phyloP scores from a whole-genome alignment of 1,140 invertebrate species.

The Pseudomyrmex flavicornis region DNA sequence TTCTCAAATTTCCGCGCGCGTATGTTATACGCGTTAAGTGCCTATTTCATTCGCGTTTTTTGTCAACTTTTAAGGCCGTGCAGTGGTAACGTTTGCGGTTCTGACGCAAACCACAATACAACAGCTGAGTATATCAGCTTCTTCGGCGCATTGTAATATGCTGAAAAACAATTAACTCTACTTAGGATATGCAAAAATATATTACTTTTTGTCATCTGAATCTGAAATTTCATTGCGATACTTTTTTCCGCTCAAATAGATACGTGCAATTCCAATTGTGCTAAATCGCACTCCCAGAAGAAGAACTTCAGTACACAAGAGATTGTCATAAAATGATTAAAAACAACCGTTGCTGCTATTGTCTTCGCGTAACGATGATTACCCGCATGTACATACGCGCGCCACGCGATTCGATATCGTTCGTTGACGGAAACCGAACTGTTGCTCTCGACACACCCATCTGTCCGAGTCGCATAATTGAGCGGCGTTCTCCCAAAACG shows the following conservation, averaged over 20 bases:
- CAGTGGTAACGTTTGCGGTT: slow-evolving; percentile 26
- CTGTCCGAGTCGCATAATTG: slow-evolving; percentile 52
- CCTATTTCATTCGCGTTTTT: not conserved
- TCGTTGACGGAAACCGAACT: slow-evolving; percentile 56
- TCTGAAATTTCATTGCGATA: not conserved
- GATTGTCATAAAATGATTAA: too few species aligned
- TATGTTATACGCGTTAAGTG: too few species aligned
- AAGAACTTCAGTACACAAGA: not conserved
- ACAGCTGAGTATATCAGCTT: not conserved
- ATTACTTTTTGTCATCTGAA: not conserved
- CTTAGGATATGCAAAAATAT: not conserved
- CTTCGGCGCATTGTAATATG: not conserved
- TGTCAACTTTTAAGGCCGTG: not conserved
- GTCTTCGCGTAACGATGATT: slow-evolving; percentile 58
- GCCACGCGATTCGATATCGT: slow-evolving; percentile 37
- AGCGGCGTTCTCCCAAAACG: not conserved
- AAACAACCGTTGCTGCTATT: not conserved
- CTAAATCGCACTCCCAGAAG: not conserved
- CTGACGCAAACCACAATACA: not conserved
- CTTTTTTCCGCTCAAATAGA: not conserved
- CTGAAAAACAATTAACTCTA: not conserved
- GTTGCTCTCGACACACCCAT: slow-evolving; percentile 1
- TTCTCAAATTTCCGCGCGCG: too few species aligned
- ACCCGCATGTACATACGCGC: slow-evolving; percentile 47
- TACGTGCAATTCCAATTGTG: not conserved